Evolutionary conservation across 2,888 invertebrate genomes (phyloP), one percentile per base, ranked within the genome.

Genomic region (Ochropleura leucogaster): DNA sequence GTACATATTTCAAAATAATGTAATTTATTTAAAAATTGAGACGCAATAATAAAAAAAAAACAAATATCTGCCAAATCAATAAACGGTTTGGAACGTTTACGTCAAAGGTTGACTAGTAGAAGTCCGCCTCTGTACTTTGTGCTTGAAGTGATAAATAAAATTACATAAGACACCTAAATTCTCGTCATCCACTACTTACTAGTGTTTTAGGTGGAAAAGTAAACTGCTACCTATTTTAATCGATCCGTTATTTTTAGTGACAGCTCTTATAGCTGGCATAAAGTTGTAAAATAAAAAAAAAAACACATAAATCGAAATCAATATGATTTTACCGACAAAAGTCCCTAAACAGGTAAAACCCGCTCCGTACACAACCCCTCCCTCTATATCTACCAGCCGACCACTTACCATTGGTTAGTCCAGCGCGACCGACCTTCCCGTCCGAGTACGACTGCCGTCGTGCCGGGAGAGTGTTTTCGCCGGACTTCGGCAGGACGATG

Each of bases 401-500:
- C 30, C 30, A 30, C 94, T 93, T 89, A 97, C 97, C 96, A 87
- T 94, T 96, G 66, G 95, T 91, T 18, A 94, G 90, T 0, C 92
- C 93, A 7, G 93, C 89, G 5, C 93, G 89, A 9, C 92, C 92
- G 18, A 47, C 79, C 4, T 90, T 83, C 0, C 92, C 97, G 82
- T 93, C 97, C 75, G 97, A 96, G 88, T 97, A 96, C 59, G 97
- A 97, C 88, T 97, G 97, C n/a, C 97, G 95, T 66, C 97, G 96
- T 78, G 97, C 96, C 0, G 98, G 97, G 89, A 97, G 97, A 46
- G 98, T 97, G 68, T 97, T 97, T 5, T 91, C 90, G 92, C 98
- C 98, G 63, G 97, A 97, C 90, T 97, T 97, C 7, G 98, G 98
- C 12, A 97, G 96, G 49, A 98, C 95, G 85, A 98, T 98, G 87